Base-by-base conservation (phyloP, 1,140 invertebrate genomes). In the Sweltsa coloradensis region DNA sequence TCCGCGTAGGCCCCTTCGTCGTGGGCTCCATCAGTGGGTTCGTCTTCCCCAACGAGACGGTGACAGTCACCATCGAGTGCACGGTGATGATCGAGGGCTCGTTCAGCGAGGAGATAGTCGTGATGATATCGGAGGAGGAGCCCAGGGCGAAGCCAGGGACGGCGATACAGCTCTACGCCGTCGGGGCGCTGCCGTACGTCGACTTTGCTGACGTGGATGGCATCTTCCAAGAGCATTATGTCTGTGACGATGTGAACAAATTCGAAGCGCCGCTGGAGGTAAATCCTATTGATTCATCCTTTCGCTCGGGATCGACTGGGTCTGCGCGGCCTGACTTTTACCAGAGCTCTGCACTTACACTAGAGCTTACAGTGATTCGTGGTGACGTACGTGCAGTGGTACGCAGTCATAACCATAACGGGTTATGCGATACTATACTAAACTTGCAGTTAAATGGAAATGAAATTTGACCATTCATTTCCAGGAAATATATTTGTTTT, bases 181-280 rank as follows among this genome's bases (percentile, higher is more conserved):
- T 52, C 18, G 56, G 53, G 4, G 53, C 39, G 11, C 16, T 59
- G 3, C 61, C 64, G 0, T 47, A 26, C 0, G 36, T 66, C 6
- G 54, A 65, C 44, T 61, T 64, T 23, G 6, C 55, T 4, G 48
- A 64, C 46, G 42, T 58, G 3, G 47, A 56, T 6, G 41, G 44
- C 14, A 63, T 62, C 21, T 66, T 66, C 41, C 36, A 48, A 13
- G 57, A 60, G 16, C 64, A 58, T 41, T 37, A 58, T 36, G 34
- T 64, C 6, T 55, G 62, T 5, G 50, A 63, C 21, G 25, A 39
- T 1, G 36, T 57, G 11, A 40, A 58, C 18, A 53, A 62, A 27
- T 58, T 59, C 31, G 37, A 47, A 2, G 58, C 48, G 39, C 53
- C 56, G 0, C 53, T 39, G 31, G 49, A 62, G 45, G 62, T 64